Percentiles rank a stretch among this genome's conserved stretches.
Evolutionary conservation across 2,888 invertebrate species (phyloP).

Genomic region (Ctenicera cuprea): DNA sequence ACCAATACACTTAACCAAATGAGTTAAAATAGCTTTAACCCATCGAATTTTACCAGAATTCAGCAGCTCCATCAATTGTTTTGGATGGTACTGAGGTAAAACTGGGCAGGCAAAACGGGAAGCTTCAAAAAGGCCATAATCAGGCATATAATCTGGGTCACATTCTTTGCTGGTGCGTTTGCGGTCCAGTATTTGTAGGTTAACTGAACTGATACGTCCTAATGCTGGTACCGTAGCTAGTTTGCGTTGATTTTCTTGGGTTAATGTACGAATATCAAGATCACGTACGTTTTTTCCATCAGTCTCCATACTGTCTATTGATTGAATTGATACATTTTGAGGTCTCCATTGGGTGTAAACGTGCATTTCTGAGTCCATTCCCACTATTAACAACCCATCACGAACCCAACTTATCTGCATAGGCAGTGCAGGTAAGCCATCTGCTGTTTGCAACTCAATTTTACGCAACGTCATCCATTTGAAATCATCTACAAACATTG

Average conservation of each 20-base stretch:
- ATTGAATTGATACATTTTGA: slow-evolving; percentile 69
- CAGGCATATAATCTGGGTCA: slow-evolving; percentile 89
- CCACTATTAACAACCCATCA: slow-evolving; percentile 97
- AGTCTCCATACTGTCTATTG: slow-evolving; percentile 78
- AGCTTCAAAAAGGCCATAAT: slow-evolving; percentile 97
- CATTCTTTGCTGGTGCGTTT: slow-evolving; percentile 75
- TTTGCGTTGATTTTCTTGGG: slow-evolving; percentile 80
- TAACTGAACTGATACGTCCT: slow-evolving; percentile 89
- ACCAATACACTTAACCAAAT: slow-evolving; percentile 88
- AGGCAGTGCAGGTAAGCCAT: slow-evolving; percentile 96
- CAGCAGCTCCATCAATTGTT: slow-evolving; percentile 97
- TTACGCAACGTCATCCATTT: slow-evolving; percentile 97
- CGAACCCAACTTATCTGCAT: slow-evolving; percentile 99
- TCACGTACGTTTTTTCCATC: slow-evolving; percentile 79
- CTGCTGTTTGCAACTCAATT: slow-evolving; percentile 93
- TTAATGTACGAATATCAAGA: slow-evolving; percentile 81
- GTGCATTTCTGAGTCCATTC: slow-evolving; percentile 99
- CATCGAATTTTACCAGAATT: slow-evolving; percentile 98
- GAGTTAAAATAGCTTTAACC: slow-evolving; percentile 98
- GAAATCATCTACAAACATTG: slow-evolving; percentile 93
- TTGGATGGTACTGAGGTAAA: slow-evolving; percentile 98
- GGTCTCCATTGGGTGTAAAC: slow-evolving; percentile 99
- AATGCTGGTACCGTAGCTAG: slow-evolving; percentile 85
- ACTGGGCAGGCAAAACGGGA: slow-evolving; percentile 98
- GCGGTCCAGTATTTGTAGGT: slow-evolving; percentile 85